Conservation (phyloP, 2,797 vertebrate species). For the Huso huso region DNA sequence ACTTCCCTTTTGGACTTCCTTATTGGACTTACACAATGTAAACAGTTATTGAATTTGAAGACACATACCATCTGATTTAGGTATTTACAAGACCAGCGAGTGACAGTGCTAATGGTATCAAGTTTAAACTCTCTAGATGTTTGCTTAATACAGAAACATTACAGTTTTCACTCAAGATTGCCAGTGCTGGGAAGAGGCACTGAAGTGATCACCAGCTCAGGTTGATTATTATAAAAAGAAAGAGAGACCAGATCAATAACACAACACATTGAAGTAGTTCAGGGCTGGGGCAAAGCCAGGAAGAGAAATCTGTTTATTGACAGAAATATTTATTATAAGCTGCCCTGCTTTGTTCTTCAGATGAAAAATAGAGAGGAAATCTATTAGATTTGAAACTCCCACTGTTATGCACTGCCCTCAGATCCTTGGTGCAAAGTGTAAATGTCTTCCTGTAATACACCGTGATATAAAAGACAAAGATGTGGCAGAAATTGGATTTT, state of each 20-base stretch:
- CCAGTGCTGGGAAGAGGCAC: background rate
- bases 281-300: background rate
- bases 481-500: too few relatives aligned
- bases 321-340: conserved; percentile 6
- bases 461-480: too few relatives aligned
- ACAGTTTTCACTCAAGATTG: background rate
- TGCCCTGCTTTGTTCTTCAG: background rate
- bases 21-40: too few relatives aligned
- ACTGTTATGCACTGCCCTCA: background rate
- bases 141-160: background rate
- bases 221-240: background rate
- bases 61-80: too few relatives aligned
- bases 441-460: too few relatives aligned
- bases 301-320: conserved; percentile 2
- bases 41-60: too few relatives aligned
- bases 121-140: background rate
- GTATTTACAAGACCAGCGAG: too few relatives aligned
- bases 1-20: too few relatives aligned
- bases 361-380: background rate
- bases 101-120: too few relatives aligned
- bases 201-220: background rate
- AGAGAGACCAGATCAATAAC: background rate
- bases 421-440: too few relatives aligned
- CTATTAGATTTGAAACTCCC: background rate
- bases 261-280: background rate